Base-by-base conservation (phyloP, 1,140 invertebrate genomes). In the Drosophila pruinosa region DNA sequence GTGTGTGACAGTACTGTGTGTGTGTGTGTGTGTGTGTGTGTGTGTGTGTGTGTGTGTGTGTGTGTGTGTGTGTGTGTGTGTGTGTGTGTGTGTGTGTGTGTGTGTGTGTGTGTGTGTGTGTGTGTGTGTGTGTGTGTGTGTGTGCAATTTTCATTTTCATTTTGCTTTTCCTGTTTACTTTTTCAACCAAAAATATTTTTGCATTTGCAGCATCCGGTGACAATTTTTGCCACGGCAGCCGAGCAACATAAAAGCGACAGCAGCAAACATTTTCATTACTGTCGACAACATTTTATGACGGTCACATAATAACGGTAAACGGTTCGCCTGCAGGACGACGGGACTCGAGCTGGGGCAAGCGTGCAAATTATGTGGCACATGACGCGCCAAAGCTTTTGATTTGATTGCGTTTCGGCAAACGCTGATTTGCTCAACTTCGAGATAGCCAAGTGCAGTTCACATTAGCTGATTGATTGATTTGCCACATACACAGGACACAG, bases 141-240 rank as follows among this genome's bases (percentile, higher is more conserved):
- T 15, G 34, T 38, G 48, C 78, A 74, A 85, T 86, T 81, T 88
- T 78, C 78, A 82, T 81, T 82, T 81, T 65, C 65, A 82, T 81
- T 81, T 77, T 26, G 45, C 19, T 62, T 67, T 62, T 61, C 24
- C 36, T 69, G 52, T 45, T 69, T 52, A 28, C 53, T 59, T 86
- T 88, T 86, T 88, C 67, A 88, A n/a, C 45, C 34, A 63, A 78
- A 78, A 88, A 88, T 82, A 88, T 83, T 82, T n/a, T 88, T 88
- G 83, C 82, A 88, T 88, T 88, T 88, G 78, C 82, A 88, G 82
- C 82, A 89, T 82, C 82, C 82, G 82, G 78, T 63, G 75, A 74
- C 56, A 78, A 75, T 72, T 72, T 74, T 56, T 34, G 68, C 39
- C 59, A 47, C 31, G n/a, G 26, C 67, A 53, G 53, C 73, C 76